Conservation (phyloP, 2,888 invertebrate species). For the Tipula lateralis region DNA sequence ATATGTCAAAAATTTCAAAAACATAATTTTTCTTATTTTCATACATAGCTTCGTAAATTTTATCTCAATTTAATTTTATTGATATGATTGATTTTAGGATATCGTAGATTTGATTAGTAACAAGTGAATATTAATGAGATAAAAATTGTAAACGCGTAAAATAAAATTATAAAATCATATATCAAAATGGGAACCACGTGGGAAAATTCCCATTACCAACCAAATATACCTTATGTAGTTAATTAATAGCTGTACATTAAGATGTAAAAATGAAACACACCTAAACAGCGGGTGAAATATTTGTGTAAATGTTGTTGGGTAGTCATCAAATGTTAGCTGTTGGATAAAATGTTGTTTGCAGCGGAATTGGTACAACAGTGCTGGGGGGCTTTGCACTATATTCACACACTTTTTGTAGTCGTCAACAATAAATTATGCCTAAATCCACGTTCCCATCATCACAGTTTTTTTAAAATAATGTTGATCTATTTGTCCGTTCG, state of each 20-base stretch:
- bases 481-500: no score
- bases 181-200: background rate
- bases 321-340: no score
- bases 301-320: no score
- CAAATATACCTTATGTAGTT: background rate
- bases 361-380: no score
- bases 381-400: no score
- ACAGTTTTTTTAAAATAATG: no score
- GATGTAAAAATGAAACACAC: background rate
- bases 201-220: background rate
- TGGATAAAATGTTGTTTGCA: no score
- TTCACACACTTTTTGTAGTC: no score
- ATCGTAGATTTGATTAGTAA: slow-evolving; percentile 1
- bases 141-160: background rate
- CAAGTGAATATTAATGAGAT: background rate
- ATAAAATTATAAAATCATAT: background rate
- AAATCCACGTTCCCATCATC: no score
- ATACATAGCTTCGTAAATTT: background rate
- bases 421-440: no score
- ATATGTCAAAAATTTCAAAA: slow-evolving; percentile 6
- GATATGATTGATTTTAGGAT: background rate
- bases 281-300: background rate
- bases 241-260: background rate
- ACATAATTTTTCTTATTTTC: slow-evolving; percentile 5
- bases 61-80: background rate